Base-by-base conservation (phyloP, 2,797 vertebrate genomes). In the Triplophysa yarkandensis region DNA sequence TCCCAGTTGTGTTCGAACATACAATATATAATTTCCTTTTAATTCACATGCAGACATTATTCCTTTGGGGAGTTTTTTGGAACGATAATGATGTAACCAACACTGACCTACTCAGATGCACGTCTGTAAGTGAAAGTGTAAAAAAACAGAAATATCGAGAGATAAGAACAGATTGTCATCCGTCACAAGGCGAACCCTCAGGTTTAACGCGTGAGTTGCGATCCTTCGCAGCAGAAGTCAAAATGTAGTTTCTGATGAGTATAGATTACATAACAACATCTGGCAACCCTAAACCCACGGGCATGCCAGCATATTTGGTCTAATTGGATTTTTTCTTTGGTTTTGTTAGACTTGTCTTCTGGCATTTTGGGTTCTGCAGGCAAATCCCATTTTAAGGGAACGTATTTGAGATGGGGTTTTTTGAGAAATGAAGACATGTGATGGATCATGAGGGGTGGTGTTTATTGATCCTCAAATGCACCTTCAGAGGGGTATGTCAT, bases 191-290 rank as follows among this genome's bases (percentile, higher is more conserved):
- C 95, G 95, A 95, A 90, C 95, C 92, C 93, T 92, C 91, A 91
- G 91, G 93, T 93, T 95, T 95, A 93, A 94, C 93, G 93, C 93
- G 93, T 93, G 94, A 94, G 95, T 96, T 93, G 94, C 95, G 95
- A 95, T 93, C 93, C 94, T 93, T 71, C 78, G 88, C 85, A 89
- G 94, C 95, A 94, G 94, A 92, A 94, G 93, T 94, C 93, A 94
- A 93, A 95, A 93, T 95, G 95, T 94, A 94, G 93, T 95, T 95
- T 95, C 86, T 90, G 93, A 95, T 92, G 92, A 88, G 89, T 92
- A 92, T 89, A 82, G 92, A 94, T 97, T 95, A 89, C 86, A 86
- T 88, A 90, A 89, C 85, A 91, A 89, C 90, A 91, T 83, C 87
- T 91, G 89, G 89, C 88, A 91, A 91, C 92, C 89, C 88, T 87